Base-by-base conservation (phyloP, 1,140 invertebrate genomes). In the Gonatopus flavifemur region DNA sequence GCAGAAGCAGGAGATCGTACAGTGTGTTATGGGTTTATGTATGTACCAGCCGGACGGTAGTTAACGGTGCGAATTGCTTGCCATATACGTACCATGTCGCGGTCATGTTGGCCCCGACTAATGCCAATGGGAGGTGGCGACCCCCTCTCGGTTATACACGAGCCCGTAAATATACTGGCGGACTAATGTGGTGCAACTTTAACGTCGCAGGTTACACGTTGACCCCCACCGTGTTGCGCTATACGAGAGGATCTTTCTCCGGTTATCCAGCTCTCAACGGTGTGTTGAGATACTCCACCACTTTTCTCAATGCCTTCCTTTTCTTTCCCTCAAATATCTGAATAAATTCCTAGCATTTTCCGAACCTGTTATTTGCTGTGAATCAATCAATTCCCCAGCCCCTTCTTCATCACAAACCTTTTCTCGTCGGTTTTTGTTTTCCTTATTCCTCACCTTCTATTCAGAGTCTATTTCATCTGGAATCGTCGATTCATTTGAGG, bases 151-250 rank as follows among this genome's bases (percentile, higher is more conserved):
- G 42, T 28, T 47, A 38, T 57, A 51, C 54, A 53, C 43, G n/a
- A 60, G 60, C 60, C n/a, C 55, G 62, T 70, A 72, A 74, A 72
- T 70, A 74, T 65, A 64, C 49, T 49, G 20, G 41, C 35, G 46
- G 63, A 60, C 62, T 69, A 74, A 72, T 69, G 66, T 57, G 60
- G 61, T 57, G 56, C 63, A 67, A 67, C 59, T 66, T 69, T 61
- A n/a, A 66, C 53, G 51, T 56, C 38, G 40, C 52, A 18, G 19
- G 38, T 52, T 62, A 61, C 64, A 62, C 52, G 55, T 60, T 54
- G 61, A 62, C 57, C 56, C 63, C 62, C 55, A n/a, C n/a, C n/a
- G n/a, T n/a, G n/a, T n/a, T n/a, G n/a, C n/a, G n/a, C n/a, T n/a
- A n/a, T n/a, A n/a, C n/a, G n/a, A n/a, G n/a, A n/a, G n/a, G n/a